Percentiles rank a stretch among this genome's conserved stretches.
Evolutionary conservation across 2,113 vertebrate genomes (phyloP).

Genomic region (Nyctereutes procyonoides): DNA sequence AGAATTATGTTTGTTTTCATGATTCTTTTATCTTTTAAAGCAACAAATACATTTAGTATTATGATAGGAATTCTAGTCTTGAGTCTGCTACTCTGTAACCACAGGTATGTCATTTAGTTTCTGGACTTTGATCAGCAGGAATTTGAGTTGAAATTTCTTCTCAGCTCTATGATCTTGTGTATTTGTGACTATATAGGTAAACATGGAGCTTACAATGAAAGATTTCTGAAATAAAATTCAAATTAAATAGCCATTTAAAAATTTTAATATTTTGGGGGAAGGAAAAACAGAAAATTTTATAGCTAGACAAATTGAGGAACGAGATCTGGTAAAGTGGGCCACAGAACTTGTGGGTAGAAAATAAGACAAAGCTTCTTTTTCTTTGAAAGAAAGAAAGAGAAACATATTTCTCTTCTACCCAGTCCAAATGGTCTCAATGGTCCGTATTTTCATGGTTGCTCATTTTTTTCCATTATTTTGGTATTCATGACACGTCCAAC

Average conservation of each 20-base stretch:
- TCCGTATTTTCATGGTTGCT: background rate
- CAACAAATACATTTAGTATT: background rate
- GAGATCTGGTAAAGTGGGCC: background rate
- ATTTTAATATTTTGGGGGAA: background rate
- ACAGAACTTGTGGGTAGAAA: background rate
- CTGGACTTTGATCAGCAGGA: background rate
- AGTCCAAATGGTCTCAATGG: background rate
- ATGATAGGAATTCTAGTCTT: background rate
- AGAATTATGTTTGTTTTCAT: background rate
- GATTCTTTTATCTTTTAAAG: background rate
- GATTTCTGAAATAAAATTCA: constrained; percentile 7
- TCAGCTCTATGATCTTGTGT: constrained; percentile 7
- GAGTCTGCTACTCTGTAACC: background rate
- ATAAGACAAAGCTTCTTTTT: background rate
- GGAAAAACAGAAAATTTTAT: background rate
- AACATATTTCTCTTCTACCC: background rate
- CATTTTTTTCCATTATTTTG: background rate
- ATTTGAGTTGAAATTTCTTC: constrained; percentile 30
- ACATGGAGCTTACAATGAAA: background rate
- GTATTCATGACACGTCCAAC: background rate
- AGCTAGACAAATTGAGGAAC: background rate
- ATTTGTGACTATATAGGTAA: background rate
- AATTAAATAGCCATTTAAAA: constrained; percentile 11
- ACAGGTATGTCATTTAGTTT: background rate
- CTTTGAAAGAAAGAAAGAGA: background rate